These are phyloP conservation scores for Zaprionus ornatus DNA, from an alignment of 1,140 invertebrate species.

Conservation along the genomic window DNA sequence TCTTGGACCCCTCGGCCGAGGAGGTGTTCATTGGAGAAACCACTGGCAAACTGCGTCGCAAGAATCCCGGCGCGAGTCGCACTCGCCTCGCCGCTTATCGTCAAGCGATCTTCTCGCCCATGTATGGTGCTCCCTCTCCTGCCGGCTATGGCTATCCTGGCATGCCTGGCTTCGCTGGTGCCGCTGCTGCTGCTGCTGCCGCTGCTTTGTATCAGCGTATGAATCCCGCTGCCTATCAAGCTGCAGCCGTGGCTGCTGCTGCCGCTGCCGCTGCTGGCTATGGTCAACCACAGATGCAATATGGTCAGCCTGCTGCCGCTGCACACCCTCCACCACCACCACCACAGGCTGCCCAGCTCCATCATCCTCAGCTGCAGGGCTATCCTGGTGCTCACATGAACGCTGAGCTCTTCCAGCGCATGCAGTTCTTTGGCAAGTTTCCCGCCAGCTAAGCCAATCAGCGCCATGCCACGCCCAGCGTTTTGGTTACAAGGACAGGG, in stretches of 20 bases:
- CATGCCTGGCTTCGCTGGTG: slow-evolving; percentile 59
- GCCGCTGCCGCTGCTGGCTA: slow-evolving; percentile 46
- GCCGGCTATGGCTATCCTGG: slow-evolving; percentile 68
- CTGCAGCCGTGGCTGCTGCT: slow-evolving; percentile 56
- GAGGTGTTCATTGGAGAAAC: slow-evolving; percentile 99
- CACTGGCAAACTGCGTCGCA: slow-evolving; percentile 95
- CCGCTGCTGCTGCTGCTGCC: slow-evolving; percentile 72
- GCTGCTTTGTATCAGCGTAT: slow-evolving; percentile 74
- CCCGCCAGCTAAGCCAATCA: slow-evolving; percentile 61
- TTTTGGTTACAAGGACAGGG: slow-evolving; percentile 68
- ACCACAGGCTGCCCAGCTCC: slow-evolving; percentile 32
- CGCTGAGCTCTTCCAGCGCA: slow-evolving; percentile 76
- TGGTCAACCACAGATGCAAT: slow-evolving; percentile 58
- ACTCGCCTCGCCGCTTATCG: slow-evolving; percentile 94
- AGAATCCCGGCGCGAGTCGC: slow-evolving; percentile 93
- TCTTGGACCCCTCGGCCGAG: slow-evolving; percentile 96
- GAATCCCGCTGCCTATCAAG: slow-evolving; percentile 74
- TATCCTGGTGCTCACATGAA: slow-evolving; percentile 59
- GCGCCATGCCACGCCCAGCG: slow-evolving; percentile 56
- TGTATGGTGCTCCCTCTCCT: slow-evolving; percentile 55
- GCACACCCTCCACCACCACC: slow-evolving; percentile 20
- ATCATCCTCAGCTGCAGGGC: slow-evolving; percentile 54
- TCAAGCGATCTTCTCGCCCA: slow-evolving; percentile 86
- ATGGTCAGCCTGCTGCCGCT: slow-evolving; percentile 26
- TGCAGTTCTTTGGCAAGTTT: slow-evolving; percentile 82